Percentiles rank a stretch among this genome's conserved stretches.
Conservation (phyloP, 2,888 invertebrate species). For the Stenodema calcarata region DNA sequence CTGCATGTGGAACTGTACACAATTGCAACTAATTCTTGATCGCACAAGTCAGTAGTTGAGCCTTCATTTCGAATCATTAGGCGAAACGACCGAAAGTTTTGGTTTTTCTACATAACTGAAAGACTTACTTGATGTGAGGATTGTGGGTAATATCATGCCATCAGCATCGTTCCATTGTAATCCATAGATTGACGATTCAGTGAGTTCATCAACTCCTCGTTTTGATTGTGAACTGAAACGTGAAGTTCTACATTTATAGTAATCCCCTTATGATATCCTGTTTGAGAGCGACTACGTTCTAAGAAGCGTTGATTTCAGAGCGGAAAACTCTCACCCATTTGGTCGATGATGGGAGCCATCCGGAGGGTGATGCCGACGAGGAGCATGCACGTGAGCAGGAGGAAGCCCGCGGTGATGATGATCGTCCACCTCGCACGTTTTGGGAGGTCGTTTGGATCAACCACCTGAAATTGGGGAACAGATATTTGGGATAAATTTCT, state of each 20-base stretch:
- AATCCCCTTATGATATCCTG: neutral
- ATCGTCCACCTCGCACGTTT: slow-evolving; percentile 88
- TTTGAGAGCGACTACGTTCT: neutral
- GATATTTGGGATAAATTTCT: too few species aligned
- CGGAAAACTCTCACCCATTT: slow-evolving; percentile 78
- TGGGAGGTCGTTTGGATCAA: slow-evolving; percentile 81
- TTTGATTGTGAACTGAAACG: slow-evolving; percentile 83
- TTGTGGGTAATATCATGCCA: slow-evolving; percentile 51
- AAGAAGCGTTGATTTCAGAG: neutral
- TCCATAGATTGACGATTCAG: slow-evolving; percentile 64
- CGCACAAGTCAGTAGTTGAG: too few species aligned
- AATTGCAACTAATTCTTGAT: too few species aligned
- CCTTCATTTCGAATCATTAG: too few species aligned
- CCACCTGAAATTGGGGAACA: slow-evolving; percentile 44
- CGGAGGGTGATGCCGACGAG: slow-evolving; percentile 89
- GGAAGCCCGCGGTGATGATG: slow-evolving; percentile 85
- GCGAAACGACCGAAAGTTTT: too few species aligned
- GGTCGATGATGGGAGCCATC: slow-evolving; percentile 94
- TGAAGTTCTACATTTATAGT: slow-evolving; percentile 54
- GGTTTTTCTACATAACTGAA: neutral
- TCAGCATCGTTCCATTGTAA: slow-evolving; percentile 52
- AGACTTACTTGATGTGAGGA: slow-evolving; percentile 41
- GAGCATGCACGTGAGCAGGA: slow-evolving; percentile 86
- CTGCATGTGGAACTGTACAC: too few species aligned
- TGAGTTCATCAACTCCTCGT: slow-evolving; percentile 84